Evolutionary conservation across 1,140 invertebrate genomes (phyloP).

Genomic region (Theocolax elegans): DNA sequence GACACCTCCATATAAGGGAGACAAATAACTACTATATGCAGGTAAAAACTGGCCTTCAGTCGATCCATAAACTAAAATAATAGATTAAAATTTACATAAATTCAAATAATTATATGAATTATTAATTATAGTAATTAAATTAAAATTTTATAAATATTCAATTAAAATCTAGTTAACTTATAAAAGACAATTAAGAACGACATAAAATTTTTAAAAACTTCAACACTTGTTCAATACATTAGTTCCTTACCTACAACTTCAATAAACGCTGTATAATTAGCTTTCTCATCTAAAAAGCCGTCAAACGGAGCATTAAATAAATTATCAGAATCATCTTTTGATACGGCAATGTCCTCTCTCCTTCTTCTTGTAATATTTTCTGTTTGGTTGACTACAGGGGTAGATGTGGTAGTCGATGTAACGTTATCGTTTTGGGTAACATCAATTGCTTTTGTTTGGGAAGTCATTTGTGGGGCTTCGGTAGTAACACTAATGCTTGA

Average conservation of each 20-base stretch:
- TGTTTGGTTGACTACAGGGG: conserved; percentile 23
- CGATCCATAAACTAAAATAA: conserved; percentile 56
- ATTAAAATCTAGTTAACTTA: too few relatives aligned
- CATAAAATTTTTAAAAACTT: too few relatives aligned
- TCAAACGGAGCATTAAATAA: conserved; percentile 68
- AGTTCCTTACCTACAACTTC: conserved; percentile 78
- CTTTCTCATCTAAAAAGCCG: conserved; percentile 77
- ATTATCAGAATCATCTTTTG: conserved; percentile 44
- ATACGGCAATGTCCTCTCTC: conserved; percentile 50
- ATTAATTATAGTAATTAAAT: too few relatives aligned
- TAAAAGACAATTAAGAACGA: too few relatives aligned
- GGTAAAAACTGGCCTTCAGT: conserved; percentile 52
- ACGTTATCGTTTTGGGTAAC: conserved; percentile 26
- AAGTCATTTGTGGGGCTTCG: not conserved
- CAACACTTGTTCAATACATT: too few relatives aligned
- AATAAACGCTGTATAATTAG: conserved; percentile 86
- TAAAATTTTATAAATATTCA: too few relatives aligned
- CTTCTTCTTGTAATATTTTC: conserved; percentile 41
- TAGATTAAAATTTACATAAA: too few relatives aligned
- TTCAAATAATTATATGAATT: too few relatives aligned
- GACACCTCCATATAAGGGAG: conserved; percentile 57
- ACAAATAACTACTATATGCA: conserved; percentile 62
- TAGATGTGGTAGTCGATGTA: not conserved
- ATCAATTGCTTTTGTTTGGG: conserved; percentile 38
- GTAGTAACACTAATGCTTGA: conserved; percentile 31